These are phyloP conservation scores for Wiebesia pumilae DNA, from an alignment of 1,140 invertebrate genomes.

Conservation along the genomic window DNA sequence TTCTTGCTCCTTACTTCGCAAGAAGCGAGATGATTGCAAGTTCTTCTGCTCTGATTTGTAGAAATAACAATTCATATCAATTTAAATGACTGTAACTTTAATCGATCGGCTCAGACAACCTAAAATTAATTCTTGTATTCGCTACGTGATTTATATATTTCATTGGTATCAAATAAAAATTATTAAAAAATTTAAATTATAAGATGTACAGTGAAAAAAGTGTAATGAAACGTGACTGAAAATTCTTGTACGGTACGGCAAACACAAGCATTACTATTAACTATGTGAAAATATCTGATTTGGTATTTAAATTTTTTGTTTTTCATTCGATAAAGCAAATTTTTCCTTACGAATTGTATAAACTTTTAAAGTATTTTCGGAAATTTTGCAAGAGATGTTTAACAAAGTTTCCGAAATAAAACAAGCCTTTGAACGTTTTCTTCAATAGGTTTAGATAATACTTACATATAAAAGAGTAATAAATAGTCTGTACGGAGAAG, in stretches of 20 bases:
- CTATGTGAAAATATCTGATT: slow-evolving; percentile 6
- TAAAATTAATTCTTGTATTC: too few species aligned
- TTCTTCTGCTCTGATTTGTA: too few species aligned
- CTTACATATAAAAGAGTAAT: neutral
- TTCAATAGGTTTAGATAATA: neutral
- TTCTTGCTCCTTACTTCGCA: neutral
- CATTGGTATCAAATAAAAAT: neutral
- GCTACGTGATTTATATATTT: too few species aligned
- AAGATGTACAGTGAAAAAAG: neutral
- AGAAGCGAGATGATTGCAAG: neutral
- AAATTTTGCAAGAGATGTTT: neutral
- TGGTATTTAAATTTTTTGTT: slow-evolving; percentile 15
- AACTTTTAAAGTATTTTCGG: neutral
- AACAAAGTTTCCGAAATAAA: neutral
- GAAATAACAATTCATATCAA: too few species aligned
- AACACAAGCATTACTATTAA: neutral
- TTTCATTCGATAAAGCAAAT: neutral
- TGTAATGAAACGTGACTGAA: neutral
- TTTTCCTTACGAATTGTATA: neutral
- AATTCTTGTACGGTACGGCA: neutral
- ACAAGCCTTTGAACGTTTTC: neutral
- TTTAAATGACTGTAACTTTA: too few species aligned
- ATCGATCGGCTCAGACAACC: too few species aligned
- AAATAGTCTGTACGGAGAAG: neutral
- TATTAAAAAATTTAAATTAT: neutral